Evolutionary conservation across 2,113 vertebrate genomes (phyloP), one percentile per base, ranked within the genome.

Genomic region (Dicerorhinus sumatrensis): DNA sequence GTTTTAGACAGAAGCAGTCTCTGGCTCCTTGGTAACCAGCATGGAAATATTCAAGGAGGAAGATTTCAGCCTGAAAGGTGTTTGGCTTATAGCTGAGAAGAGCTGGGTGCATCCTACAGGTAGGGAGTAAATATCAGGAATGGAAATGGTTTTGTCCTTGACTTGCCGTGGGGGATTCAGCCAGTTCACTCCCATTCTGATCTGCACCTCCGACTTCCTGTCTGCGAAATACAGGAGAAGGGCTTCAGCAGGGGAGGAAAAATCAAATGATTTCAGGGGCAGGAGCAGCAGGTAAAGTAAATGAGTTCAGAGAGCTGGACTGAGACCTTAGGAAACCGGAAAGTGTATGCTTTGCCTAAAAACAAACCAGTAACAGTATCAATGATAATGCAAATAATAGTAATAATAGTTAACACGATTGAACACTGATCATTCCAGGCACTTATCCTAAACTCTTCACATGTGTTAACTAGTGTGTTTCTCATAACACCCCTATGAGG

Each of bases 371-470:
- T 29, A 42, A 63, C 60, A 51, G 11, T 48, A 80, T 63, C 36
- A 5, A 17, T 0, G 8, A 11, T 31, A 11, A 72, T 7, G 1
- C 18, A 54, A 70, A 16, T 27, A 87, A 60, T 3, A 48, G 33
- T 65, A 48, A 39, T 8, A 11, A n/a, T 8, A 25, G 58, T 31
- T 20, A 60, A 27, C 20, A 13, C 0, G 0, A 6, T 0, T 1
- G 62, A 29, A 84, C 0, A 6, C 25, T 23, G 31, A 39, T 8
- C 29, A 27, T 8, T 46, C 33, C 27, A 60, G 91, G 80, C 0
- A 6, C 9, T 51, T 25, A 7, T 16, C 56, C 42, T n/a, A 25
- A 62, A 95, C 27, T 23, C 5, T 70, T 29, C 0, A 27, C 7
- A 8, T 17, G 2, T 54, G n/a, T 20, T 36, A 33, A 67, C 11